phyloP scores from a whole-genome alignment of 1,140 invertebrate genomes.

The Wasmannia auropunctata region DNA sequence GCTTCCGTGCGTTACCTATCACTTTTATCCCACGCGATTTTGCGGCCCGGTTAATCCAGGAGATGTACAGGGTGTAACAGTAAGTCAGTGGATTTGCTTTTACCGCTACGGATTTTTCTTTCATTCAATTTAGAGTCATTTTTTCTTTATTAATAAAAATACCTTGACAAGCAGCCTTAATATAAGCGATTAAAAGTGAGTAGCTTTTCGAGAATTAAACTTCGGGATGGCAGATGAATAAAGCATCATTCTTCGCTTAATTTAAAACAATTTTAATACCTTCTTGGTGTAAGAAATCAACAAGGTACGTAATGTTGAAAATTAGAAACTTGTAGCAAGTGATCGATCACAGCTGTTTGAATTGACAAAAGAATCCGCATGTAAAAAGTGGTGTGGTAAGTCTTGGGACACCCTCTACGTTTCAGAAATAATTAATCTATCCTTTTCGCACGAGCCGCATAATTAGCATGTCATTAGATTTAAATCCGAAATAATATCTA shows the following conservation, averaged over 20 bases:
- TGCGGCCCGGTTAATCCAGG: slow-evolving; percentile 3
- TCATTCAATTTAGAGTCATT: background rate
- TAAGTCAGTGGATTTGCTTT: background rate
- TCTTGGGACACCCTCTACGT: background rate
- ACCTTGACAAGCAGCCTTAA: background rate
- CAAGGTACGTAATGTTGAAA: background rate
- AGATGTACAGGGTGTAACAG: slow-evolving; percentile 2
- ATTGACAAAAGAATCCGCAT: background rate
- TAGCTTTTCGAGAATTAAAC: background rate
- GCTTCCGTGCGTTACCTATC: slow-evolving; percentile 36
- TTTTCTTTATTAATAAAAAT: background rate
- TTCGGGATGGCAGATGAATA: background rate
- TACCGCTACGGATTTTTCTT: background rate
- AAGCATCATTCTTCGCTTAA: background rate
- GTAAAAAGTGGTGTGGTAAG: background rate
- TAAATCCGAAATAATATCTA: slow-evolving; percentile 12
- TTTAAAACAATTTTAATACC: background rate
- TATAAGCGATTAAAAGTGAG: background rate
- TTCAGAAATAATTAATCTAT: slow-evolving; percentile 10
- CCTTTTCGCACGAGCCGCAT: background rate
- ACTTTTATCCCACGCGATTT: slow-evolving; percentile 49
- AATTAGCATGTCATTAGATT: background rate
- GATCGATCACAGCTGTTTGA: background rate
- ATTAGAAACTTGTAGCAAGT: background rate
- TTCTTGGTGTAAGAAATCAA: background rate